Base-by-base conservation (phyloP, 2,888 invertebrate genomes). In the Punctoribates punctum region DNA sequence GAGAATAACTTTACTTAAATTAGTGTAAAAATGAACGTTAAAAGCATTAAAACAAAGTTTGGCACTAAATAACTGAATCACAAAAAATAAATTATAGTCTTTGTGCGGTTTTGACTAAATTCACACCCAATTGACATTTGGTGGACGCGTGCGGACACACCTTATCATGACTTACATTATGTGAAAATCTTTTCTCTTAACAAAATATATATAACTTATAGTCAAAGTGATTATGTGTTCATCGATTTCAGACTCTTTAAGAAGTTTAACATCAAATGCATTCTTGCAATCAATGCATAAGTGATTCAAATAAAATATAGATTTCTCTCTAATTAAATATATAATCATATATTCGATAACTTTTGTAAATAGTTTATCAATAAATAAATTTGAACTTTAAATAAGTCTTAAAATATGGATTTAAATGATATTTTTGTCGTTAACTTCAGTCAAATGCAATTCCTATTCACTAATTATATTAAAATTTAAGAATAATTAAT, bases 201-300 rank as follows among this genome's bases (percentile, higher is more conserved):
- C 60, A 60, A 60, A 60, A 60, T 54, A 54, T 48, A 48, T 54
- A 57, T 60, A 60, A 29, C 27, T 27, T 17, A 60, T 60, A 29
- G 27, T 60, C 29, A 60, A 34, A 34, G 15, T 60, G 60, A 60
- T 60, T 60, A 60, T 60, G 60, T 60, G 60, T 29, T 57, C 15
- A 60, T 11, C 27, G 15, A 60, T 29, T 60, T 15, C n/a, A n/a
- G n/a, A 60, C 2, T 60, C 29, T 15, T n/a, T 25, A n/a, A 25
- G 17, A 4, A 60, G 60, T 27, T 60, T 60, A 29, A 60, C 27
- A 60, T 27, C 29, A 60, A 57, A 57, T 57, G 20, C 57, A 23
- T 60, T 60, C 4, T 60, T 27, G 60, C 60, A 27, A 60, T 29
- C 29, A 60, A 60, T 29, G 57, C 57, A 29, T 23, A 60, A 15